phyloP scores from a whole-genome alignment of 1,140 invertebrate species.

The Drosophila carrolli region DNA sequence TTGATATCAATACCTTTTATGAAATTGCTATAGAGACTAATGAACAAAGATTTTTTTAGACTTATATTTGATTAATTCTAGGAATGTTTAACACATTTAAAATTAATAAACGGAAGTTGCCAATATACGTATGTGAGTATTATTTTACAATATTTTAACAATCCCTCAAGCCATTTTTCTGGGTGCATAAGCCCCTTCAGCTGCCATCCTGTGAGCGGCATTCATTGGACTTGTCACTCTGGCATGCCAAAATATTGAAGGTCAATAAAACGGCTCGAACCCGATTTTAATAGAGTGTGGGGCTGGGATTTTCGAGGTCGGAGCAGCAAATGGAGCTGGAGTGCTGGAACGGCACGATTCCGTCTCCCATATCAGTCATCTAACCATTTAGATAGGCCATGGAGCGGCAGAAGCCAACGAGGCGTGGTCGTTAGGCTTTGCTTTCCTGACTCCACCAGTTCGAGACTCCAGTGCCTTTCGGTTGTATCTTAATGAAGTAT shows the following conservation, averaged over 20 bases:
- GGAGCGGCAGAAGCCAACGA: constrained; percentile 41
- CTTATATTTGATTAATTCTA: too few relatives aligned
- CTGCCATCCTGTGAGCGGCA: constrained; percentile 29
- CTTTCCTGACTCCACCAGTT: constrained; percentile 16
- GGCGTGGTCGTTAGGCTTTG: constrained; percentile 57
- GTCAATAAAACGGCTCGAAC: constrained; percentile 53
- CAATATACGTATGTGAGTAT: too few relatives aligned
- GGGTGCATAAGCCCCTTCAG: constrained; percentile 13
- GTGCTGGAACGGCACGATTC: constrained; percentile 38
- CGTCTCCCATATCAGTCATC: constrained; percentile 70
- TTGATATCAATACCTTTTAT: too few relatives aligned
- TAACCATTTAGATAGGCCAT: constrained; percentile 73
- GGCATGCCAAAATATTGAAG: constrained; percentile 44
- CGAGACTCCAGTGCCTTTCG: constrained; percentile 9
- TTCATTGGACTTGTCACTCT: constrained; percentile 31
- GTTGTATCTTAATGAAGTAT: constrained; percentile 80
- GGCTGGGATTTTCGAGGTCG: neutral
- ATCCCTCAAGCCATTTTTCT: constrained; percentile 1
- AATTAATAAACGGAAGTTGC: too few relatives aligned
- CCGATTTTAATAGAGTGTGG: constrained; percentile 29
- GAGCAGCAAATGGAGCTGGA: neutral
- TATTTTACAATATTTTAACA: too few relatives aligned
- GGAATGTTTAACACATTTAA: too few relatives aligned
- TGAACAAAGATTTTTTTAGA: too few relatives aligned
- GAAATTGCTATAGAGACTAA: too few relatives aligned